Base-by-base conservation (phyloP, 2,113 vertebrate genomes). In the Calcarius ornatus region DNA sequence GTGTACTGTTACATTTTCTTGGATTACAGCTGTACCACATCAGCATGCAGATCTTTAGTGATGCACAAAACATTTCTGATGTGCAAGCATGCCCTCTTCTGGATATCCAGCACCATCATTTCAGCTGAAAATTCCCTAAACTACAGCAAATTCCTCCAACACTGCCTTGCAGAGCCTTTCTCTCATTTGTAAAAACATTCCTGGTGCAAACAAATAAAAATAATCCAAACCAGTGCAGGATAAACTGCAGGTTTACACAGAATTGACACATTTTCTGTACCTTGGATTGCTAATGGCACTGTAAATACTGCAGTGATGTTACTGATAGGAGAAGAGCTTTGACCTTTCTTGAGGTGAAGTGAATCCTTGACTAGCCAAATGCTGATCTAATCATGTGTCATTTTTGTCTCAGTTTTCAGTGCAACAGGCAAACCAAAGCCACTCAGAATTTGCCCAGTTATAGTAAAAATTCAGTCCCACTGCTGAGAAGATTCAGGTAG, bases 31-130 rank as follows among this genome's bases (percentile, higher is more conserved):
- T 45, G 7, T 13, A 88, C n/a, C 24, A 50, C 33, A 66, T 17
- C 40, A 3, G 85, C 76, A 81, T 51, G 64, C 84, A 85, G 80
- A 83, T 66, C 21, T 21, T 77, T 6, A 86, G 54, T 15, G 24
- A 90, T 3, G 7, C 21, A 65, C 28, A 45, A 14, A 66, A 59
- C 23, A 10, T 15, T 96, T 98, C 21, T 40, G 35, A 91, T 37
- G 35, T 94, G 68, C 97, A 98, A 98, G 96, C 12, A 30, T 94
- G 98, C 98, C 98, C 98, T 98, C 98, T 98, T 66, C 97, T 98
- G 98, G 97, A 8, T 48, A 79, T 27, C 40, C 11, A 35, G 72
- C 30, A 12, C 19, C 56, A 43, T 27, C 17, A 81, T 14, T 89
- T 48, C 33, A 40, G 45, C 19, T 14, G 25, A 42, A 3, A 42